Base-by-base conservation (phyloP, 2,113 vertebrate genomes). In the Gallinago undulata region DNA sequence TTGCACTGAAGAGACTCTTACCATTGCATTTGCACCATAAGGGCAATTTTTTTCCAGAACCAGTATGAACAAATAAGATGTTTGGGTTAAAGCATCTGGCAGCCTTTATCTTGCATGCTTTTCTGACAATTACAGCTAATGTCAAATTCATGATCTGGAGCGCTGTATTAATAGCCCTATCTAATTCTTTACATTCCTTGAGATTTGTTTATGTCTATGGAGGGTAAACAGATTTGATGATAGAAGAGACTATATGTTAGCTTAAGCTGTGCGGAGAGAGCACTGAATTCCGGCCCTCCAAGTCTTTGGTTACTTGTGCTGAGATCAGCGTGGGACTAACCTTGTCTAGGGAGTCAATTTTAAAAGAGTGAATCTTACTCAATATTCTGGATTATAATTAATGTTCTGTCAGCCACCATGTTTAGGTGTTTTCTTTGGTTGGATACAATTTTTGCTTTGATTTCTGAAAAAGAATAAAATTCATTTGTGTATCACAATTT, bases 151-250 rank as follows among this genome's bases (percentile, higher is more conserved):
- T 76, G 81, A 89, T 64, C 41, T 90, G 53, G 60, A 81, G 51
- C 57, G 41, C 21, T 72, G 13, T 80, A 48, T 87, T 95, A 93
- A 94, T 84, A 64, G 19, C 18, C 37, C 25, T 83, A 27, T 63
- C 91, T 93, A 90, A 93, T 86, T 96, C 93, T 81, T 92, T 73
- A 62, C 55, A 91, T 95, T 96, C 86, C 63, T 91, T 81, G 73
- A 72, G 59, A 77, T 91, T 76, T 93, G 37, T 89, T 91, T 93
- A 59, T 74, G 45, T 41, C 64, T 76, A 2, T 63, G 43, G 64
- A 92, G 64, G 45, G 66, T 75, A 75, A 93, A 68, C 30, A 83
- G 77, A 89, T 80, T 47, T 85, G 37, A 15, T 83, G 43, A 68
- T 83, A 47, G 76, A 91, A 69, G 43, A 68, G 45, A 39, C 22